These are phyloP conservation scores for Trissolcus brochymenae DNA, from an alignment of 2,888 invertebrate genomes.

Conservation along the genomic window DNA sequence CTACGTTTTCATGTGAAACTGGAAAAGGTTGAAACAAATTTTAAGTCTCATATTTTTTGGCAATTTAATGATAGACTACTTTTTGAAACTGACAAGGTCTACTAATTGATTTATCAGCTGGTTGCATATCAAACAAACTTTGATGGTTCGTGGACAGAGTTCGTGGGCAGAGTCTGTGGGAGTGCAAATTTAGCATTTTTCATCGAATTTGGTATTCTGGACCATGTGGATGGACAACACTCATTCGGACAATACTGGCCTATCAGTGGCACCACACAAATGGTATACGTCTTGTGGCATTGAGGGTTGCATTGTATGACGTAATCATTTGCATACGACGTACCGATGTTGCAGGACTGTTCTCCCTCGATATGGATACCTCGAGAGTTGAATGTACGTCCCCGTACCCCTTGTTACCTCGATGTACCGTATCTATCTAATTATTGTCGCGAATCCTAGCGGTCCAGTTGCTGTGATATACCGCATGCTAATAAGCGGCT, in stretches of 20 bases:
- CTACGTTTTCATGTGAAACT: too few species aligned
- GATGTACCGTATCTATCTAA: constrained; percentile 76
- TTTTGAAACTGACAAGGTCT: too few species aligned
- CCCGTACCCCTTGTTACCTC: constrained; percentile 63
- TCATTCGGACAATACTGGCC: constrained; percentile 38
- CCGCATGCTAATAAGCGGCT: constrained; percentile 77
- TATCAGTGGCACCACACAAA: constrained; percentile 36
- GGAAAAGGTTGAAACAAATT: too few species aligned
- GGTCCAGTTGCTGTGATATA: constrained; percentile 73
- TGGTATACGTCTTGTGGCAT: constrained; percentile 60
- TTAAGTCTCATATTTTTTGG: too few species aligned
- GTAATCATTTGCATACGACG: constrained; percentile 75
- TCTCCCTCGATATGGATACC: constrained; percentile 63
- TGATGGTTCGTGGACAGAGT: too few species aligned
- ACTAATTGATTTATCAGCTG: too few species aligned
- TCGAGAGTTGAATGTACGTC: constrained; percentile 63
- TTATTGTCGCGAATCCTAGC: constrained; percentile 73
- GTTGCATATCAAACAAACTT: too few species aligned
- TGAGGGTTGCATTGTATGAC: constrained; percentile 73
- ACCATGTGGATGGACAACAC: constrained; percentile 15
- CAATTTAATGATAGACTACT: too few species aligned
- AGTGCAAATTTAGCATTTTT: too few species aligned
- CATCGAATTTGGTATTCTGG: too few species aligned
- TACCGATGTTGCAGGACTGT: constrained; percentile 67
- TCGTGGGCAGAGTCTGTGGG: too few species aligned